Percentiles rank a stretch among this genome's conserved stretches.
phyloP scores from a whole-genome alignment of 2,113 vertebrate genomes.

The Xerus inauris region DNA sequence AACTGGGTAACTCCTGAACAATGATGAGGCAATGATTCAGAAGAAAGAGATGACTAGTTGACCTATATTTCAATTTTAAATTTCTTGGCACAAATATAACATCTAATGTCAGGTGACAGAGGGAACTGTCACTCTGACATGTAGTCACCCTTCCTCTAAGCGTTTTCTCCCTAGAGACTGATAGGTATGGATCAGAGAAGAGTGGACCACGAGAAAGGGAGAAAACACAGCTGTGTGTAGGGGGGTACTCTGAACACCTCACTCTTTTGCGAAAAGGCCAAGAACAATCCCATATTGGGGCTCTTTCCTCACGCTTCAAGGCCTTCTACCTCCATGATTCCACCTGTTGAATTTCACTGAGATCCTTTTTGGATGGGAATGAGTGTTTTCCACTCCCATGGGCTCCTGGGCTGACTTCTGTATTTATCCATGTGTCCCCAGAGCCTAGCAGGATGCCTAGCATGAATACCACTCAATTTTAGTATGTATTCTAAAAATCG shows the following conservation, averaged over 20 bases:
- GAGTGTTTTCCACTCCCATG: background rate
- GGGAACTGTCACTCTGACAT: background rate
- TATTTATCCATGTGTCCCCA: background rate
- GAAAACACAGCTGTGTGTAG: background rate
- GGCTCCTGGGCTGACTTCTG: background rate
- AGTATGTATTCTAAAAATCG: background rate
- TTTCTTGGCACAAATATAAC: background rate
- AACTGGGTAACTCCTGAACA: background rate
- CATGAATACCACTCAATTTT: background rate
- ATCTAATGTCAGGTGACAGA: background rate
- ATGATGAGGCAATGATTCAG: background rate
- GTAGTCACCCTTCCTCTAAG: background rate
- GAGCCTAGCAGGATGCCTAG: background rate
- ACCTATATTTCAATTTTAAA: background rate
- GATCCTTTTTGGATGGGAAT: background rate
- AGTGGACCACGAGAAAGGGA: rapidly evolving
- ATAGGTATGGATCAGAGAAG: background rate
- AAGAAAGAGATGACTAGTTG: background rate
- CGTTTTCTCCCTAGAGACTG: background rate
- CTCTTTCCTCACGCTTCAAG: background rate
- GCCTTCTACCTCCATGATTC: no score
- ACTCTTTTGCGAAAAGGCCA: background rate
- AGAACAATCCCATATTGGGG: rapidly evolving
- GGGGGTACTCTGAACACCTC: background rate
- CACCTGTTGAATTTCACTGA: background rate